Conservation (phyloP, 2,113 vertebrate genomes). For the Patagioenas fasciata region DNA sequence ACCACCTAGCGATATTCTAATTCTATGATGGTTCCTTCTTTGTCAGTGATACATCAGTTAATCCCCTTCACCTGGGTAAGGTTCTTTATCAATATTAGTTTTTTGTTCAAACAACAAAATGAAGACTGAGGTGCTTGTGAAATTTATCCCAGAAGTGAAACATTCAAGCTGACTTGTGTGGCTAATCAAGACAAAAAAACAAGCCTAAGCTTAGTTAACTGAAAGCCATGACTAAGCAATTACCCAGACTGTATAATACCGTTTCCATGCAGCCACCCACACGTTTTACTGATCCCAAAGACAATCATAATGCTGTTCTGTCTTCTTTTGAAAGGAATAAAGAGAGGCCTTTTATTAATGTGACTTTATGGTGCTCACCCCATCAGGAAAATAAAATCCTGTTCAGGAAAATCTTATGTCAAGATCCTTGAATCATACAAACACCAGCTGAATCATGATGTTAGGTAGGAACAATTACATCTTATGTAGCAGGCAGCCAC, state of each 20-base stretch:
- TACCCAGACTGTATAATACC: neutral
- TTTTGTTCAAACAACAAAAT: neutral
- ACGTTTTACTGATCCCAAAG: neutral
- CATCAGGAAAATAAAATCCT: neutral
- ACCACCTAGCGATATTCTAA: neutral
- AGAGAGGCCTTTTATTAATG: neutral
- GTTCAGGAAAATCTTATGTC: neutral
- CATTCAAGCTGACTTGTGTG: neutral
- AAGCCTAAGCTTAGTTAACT: constrained; percentile 18
- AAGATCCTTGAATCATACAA: neutral
- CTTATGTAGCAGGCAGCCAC: neutral
- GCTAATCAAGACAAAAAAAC: constrained; percentile 44
- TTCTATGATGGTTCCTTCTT: neutral
- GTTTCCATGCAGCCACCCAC: constrained; percentile 27
- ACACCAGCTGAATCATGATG: neutral
- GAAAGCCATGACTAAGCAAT: constrained; percentile 46
- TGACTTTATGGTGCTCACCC: neutral
- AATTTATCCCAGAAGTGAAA: constrained; percentile 24
- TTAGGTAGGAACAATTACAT: neutral
- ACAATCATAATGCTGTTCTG: neutral
- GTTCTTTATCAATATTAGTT: neutral
- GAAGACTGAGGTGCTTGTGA: neutral
- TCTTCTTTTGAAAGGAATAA: neutral
- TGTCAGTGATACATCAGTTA: neutral
- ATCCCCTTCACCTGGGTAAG: neutral